phyloP scores from a whole-genome alignment of 2,888 invertebrate species.

The Cryptus viduatorius region DNA sequence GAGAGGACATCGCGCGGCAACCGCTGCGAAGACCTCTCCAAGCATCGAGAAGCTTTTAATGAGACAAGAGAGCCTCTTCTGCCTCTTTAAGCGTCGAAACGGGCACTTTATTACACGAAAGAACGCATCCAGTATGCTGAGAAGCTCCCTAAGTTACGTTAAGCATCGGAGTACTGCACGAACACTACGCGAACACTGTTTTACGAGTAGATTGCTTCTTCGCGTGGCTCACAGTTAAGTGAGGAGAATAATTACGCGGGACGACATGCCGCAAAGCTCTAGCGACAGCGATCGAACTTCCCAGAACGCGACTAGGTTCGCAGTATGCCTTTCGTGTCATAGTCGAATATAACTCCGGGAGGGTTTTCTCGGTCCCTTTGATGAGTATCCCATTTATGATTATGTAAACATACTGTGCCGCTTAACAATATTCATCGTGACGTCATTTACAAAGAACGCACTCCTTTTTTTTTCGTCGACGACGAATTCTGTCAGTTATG shows the following conservation, averaged over 20 bases:
- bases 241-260: slow-evolving; percentile 15
- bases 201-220: slow-evolving; percentile 46
- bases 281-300: slow-evolving; percentile 46
- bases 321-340: slow-evolving; percentile 27
- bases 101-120: not conserved
- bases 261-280: slow-evolving; percentile 1
- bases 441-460: slow-evolving; percentile 28
- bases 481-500: slow-evolving; percentile 2
- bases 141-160: slow-evolving; percentile 6
- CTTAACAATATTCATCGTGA: not conserved
- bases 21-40: not conserved
- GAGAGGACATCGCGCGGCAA: not conserved
- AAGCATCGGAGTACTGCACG: not conserved
- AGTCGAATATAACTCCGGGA: not conserved
- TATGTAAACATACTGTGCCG: not conserved
- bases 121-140: not conserved
- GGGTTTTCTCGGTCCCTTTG: slow-evolving; percentile 21
- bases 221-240: slow-evolving; percentile 11
- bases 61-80: slow-evolving; percentile 26
- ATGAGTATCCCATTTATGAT: not conserved
- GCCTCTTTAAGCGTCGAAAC: not conserved
- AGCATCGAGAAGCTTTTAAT: not conserved
- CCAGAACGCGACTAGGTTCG: not conserved
- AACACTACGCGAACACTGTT: slow-evolving; percentile 9
- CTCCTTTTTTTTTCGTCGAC: slow-evolving; percentile 9